A percentile compares a stretch with the other conserved stretches of the same genome.
Evolutionary conservation across 1,140 invertebrate genomes (phyloP).

Genomic region (Drosophila elegans): DNA sequence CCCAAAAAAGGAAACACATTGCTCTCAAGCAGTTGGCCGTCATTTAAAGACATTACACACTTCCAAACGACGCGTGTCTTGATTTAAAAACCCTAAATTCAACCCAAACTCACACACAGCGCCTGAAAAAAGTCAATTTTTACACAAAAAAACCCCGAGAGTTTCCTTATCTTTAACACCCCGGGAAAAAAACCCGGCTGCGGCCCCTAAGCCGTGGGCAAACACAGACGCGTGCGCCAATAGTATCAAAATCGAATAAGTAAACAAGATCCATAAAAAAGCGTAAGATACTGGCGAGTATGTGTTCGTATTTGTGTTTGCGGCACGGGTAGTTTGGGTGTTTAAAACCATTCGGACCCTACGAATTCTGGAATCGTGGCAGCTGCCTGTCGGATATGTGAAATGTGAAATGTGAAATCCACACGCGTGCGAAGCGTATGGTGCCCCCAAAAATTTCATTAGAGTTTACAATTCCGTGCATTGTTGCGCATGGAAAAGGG

Average conservation of each 20-base stretch:
- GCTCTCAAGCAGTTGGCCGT: slow-evolving; percentile 17
- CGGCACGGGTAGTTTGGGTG: slow-evolving; percentile 38
- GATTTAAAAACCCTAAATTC: slow-evolving; percentile 68
- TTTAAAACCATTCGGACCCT: slow-evolving; percentile 52
- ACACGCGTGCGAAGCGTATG: slow-evolving; percentile 71
- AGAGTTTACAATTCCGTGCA: slow-evolving; percentile 51
- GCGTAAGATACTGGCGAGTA: slow-evolving; percentile 37
- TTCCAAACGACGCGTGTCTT: slow-evolving; percentile 56
- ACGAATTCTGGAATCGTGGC: slow-evolving; percentile 42
- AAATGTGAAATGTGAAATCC: slow-evolving; percentile 62
- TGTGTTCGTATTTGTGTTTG: slow-evolving; percentile 42
- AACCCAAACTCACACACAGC: slow-evolving; percentile 21
- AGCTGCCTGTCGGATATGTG: slow-evolving; percentile 53
- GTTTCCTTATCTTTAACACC: slow-evolving; percentile 56
- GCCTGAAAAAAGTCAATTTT: slow-evolving; percentile 52
- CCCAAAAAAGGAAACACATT: background rate
- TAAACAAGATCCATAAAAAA: slow-evolving; percentile 74
- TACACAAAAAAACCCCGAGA: slow-evolving; percentile 30
- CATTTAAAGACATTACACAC: slow-evolving; percentile 23
- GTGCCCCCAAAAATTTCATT: slow-evolving; percentile 59
- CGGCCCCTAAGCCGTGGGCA: slow-evolving; percentile 52
- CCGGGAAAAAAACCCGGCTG: slow-evolving; percentile 40
- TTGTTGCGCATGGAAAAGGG: slow-evolving; percentile 63
- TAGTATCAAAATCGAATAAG: slow-evolving; percentile 75
- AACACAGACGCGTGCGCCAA: slow-evolving; percentile 68